These are phyloP conservation scores for Orcinus orca DNA, from an alignment of 2,113 vertebrate species.

Conservation along the genomic window DNA sequence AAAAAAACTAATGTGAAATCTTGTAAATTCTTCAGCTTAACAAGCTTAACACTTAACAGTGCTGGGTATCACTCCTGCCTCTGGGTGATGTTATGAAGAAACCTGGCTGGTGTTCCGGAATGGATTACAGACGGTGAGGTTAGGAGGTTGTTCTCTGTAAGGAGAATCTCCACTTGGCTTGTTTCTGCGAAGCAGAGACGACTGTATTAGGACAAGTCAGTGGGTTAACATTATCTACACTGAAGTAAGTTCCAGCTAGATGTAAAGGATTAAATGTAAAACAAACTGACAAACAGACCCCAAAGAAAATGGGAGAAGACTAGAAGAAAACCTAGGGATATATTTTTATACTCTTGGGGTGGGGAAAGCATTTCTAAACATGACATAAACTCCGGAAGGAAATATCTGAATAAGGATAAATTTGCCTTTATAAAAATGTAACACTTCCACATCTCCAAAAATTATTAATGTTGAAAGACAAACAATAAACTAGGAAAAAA, in stretches of 20 bases:
- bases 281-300: background rate
- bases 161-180: background rate
- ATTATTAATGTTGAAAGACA: background rate
- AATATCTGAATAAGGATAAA: constrained; percentile 28
- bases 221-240: constrained; percentile 28
- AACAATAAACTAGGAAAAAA: background rate
- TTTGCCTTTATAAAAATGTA: background rate
- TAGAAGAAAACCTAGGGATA: background rate
- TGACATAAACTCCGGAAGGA: background rate
- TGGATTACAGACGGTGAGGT: constrained; percentile 26
- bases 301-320: constrained; percentile 12
- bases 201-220: constrained; percentile 16
- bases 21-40: constrained; percentile 1
- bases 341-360: background rate
- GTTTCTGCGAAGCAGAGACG: background rate
- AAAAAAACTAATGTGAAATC: background rate
- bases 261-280: constrained; percentile 23
- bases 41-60: background rate
- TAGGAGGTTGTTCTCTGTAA: constrained; percentile 13
- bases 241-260: background rate
- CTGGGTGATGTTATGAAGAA: background rate
- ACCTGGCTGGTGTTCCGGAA: background rate
- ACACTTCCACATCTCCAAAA: background rate
- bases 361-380: constrained; percentile 5
- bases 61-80: background rate